phyloP scores from a whole-genome alignment of 2,888 invertebrate genomes.

The Myopa testacea region DNA sequence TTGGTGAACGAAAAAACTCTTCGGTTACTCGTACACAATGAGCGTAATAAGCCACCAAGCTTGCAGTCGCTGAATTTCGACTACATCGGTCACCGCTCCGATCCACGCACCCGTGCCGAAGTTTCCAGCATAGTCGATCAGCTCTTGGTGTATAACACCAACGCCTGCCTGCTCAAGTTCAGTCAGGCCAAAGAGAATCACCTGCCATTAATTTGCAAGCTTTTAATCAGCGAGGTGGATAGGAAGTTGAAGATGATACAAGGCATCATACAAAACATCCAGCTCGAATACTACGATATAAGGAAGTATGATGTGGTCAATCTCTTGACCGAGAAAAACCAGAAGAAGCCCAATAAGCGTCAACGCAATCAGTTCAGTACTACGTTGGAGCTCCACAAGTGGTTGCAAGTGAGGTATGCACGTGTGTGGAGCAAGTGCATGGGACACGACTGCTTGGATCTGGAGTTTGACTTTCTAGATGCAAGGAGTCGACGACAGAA shows the following conservation, averaged over 20 bases:
- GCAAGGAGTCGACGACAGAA: slow-evolving; percentile 34
- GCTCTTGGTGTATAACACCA: slow-evolving; percentile 48
- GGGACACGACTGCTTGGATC: slow-evolving; percentile 56
- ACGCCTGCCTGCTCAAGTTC: slow-evolving; percentile 53
- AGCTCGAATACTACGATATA: slow-evolving; percentile 57
- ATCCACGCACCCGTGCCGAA: slow-evolving; percentile 49
- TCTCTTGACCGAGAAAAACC: slow-evolving; percentile 44
- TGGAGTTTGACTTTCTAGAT: slow-evolving; percentile 50
- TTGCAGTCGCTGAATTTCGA: slow-evolving; percentile 52
- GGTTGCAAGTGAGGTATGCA: slow-evolving; percentile 54
- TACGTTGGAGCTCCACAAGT: slow-evolving; percentile 54
- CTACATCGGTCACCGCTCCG: slow-evolving; percentile 55
- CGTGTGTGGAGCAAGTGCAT: slow-evolving; percentile 44
- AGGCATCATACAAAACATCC: slow-evolving; percentile 47
- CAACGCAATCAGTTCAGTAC: slow-evolving; percentile 42
- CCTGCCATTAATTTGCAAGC: slow-evolving; percentile 51
- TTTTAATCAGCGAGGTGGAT: slow-evolving; percentile 55
- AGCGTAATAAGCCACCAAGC: background rate
- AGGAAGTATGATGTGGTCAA: slow-evolving; percentile 59
- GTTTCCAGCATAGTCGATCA: slow-evolving; percentile 47
- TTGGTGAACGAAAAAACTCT: slow-evolving; percentile 48
- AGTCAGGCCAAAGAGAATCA: slow-evolving; percentile 47
- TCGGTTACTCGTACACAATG: slow-evolving; percentile 46
- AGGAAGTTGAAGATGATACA: slow-evolving; percentile 46
- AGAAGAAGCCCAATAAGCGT: slow-evolving; percentile 23